Evolutionary conservation across 2,113 vertebrate genomes (phyloP).

Genomic region (Nansenia antarctica): DNA sequence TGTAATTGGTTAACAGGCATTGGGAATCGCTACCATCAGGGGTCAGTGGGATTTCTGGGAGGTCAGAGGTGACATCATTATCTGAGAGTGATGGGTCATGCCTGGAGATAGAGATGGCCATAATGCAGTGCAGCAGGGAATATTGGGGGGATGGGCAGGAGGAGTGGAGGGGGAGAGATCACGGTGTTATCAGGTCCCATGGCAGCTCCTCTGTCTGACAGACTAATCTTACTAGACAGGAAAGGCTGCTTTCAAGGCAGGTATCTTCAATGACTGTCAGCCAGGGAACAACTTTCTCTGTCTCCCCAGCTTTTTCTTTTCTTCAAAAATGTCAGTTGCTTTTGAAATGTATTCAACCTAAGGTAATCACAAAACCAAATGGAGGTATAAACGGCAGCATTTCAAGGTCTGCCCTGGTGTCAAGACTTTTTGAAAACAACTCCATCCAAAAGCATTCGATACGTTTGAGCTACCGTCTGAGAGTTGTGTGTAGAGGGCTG

Average conservation of each 20-base stretch:
- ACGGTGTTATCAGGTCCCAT: neutral
- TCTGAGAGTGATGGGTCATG: no score
- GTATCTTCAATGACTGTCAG: neutral
- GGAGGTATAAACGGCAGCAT: neutral
- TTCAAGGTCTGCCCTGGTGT: neutral
- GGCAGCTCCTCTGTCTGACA: neutral
- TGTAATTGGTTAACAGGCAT: no score
- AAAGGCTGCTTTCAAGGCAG: neutral
- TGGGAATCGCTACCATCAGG: no score
- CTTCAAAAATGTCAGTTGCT: neutral
- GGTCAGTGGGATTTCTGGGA: no score
- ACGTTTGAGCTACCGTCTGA: no score
- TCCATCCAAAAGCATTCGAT: neutral
- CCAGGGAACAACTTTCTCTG: neutral
- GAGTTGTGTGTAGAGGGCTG: neutral
- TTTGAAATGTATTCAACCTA: neutral
- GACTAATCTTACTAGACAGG: neutral
- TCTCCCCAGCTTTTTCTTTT: neutral
- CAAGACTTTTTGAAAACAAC: neutral
- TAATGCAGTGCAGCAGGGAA: neutral
- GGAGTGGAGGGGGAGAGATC: neutral
- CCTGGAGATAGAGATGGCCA: neutral
- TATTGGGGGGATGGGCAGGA: no score
- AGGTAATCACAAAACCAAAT: neutral
- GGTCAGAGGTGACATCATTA: no score